Evolutionary conservation across 1,140 invertebrate species (phyloP).

Genomic region (Pseudomyrmex dendroicus): DNA sequence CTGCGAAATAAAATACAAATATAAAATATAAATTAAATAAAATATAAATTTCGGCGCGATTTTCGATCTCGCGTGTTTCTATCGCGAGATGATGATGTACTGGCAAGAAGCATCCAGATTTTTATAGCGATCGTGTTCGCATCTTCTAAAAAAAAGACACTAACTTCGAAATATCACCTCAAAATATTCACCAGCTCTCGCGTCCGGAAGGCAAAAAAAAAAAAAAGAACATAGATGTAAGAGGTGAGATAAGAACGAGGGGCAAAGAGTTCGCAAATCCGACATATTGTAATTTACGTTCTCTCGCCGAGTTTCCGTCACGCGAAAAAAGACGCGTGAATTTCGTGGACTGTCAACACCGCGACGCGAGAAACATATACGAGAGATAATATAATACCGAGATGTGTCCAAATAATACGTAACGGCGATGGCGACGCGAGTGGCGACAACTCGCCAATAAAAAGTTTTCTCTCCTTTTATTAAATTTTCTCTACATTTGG

Average conservation of each 20-base stretch:
- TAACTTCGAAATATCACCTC: constrained; percentile 38
- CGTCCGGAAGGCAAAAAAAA: neutral
- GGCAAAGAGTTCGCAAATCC: constrained; percentile 19
- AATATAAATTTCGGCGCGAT: constrained; percentile 25
- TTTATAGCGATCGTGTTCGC: constrained; percentile 47
- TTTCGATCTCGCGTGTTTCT: constrained; percentile 28
- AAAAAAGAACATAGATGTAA: no score
- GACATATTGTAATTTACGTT: constrained; percentile 35
- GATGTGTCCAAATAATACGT: neutral
- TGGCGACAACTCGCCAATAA: neutral
- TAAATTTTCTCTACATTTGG: neutral
- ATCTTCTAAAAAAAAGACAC: constrained; percentile 11
- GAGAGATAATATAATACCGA: neutral
- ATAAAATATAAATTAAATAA: neutral
- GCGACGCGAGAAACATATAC: constrained; percentile 1
- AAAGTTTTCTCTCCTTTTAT: no score
- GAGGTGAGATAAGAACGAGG: neutral
- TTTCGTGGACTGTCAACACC: neutral
- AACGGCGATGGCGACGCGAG: neutral
- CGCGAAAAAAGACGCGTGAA: neutral
- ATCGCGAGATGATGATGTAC: constrained; percentile 26
- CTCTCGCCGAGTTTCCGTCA: neutral
- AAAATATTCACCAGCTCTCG: neutral
- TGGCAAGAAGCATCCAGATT: neutral
- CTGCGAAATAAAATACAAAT: no score